These are phyloP conservation scores for Papilio aristodemus DNA, from an alignment of 1,140 invertebrate genomes.

Conservation along the genomic window DNA sequence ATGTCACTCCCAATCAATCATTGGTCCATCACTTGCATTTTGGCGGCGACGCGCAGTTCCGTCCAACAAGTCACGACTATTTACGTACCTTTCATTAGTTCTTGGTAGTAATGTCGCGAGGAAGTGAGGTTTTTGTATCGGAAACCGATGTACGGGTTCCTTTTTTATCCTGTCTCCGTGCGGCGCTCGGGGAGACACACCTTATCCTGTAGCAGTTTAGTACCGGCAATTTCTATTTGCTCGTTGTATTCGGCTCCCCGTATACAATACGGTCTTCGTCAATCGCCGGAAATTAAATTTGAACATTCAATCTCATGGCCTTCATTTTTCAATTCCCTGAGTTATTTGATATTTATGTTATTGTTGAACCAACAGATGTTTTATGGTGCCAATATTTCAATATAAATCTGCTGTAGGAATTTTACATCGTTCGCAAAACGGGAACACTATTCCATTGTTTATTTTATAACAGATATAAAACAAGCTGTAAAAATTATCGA, in stretches of 20 bases:
- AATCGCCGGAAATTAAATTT: conserved; percentile 31
- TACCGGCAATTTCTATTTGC: conserved; percentile 6
- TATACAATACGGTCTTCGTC: conserved; percentile 25
- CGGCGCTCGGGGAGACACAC: conserved; percentile 24
- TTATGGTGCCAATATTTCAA: background rate
- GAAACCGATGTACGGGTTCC: conserved; percentile 58
- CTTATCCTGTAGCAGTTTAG: conserved; percentile 32
- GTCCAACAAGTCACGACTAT: conserved; percentile 56
- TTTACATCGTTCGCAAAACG: background rate
- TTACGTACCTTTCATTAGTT: conserved; percentile 77
- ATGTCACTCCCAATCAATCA: conserved; percentile 68
- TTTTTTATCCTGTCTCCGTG: conserved; percentile 55
- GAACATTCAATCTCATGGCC: conserved; percentile 12
- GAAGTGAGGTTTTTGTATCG: conserved; percentile 74
- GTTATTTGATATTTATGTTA: conserved; percentile 14
- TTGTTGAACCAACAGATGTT: conserved; percentile 2
- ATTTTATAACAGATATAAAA: background rate
- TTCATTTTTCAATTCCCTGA: background rate
- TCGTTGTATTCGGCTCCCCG: background rate
- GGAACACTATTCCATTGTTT: background rate
- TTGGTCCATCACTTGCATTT: conserved; percentile 51
- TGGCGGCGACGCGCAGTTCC: conserved; percentile 66
- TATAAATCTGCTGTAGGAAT: background rate
- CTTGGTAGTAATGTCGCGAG: conserved; percentile 67
- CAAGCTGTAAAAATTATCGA: background rate